Percentiles rank a stretch among this genome's conserved stretches.
phyloP scores from a whole-genome alignment of 2,113 vertebrate species.

The Tupaia chinensis region DNA sequence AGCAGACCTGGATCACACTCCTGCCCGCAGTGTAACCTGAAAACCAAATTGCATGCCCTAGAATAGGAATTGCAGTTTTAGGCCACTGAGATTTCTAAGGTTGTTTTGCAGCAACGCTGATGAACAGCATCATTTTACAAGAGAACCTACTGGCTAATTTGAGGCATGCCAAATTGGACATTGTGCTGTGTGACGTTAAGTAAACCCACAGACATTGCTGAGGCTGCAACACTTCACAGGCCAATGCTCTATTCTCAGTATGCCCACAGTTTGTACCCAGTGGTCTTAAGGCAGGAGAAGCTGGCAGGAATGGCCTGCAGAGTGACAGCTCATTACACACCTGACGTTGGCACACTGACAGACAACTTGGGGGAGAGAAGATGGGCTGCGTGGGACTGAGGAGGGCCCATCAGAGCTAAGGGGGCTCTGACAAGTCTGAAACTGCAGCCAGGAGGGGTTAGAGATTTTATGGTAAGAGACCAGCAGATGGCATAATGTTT shows the following conservation, averaged over 20 bases:
- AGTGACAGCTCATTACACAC: neutral
- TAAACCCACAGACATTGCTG: neutral
- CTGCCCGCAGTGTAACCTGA: fast-evolving
- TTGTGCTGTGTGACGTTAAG: neutral
- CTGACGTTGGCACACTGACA: neutral
- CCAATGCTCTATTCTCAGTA: too few relatives aligned
- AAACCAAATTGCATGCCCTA: too few relatives aligned
- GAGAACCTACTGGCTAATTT: neutral
- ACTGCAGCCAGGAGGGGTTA: neutral
- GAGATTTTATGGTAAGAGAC: too few relatives aligned
- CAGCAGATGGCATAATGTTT: too few relatives aligned
- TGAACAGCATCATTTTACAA: neutral
- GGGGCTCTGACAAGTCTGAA: neutral
- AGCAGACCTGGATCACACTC: neutral
- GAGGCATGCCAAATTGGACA: neutral
- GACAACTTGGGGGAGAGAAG: neutral
- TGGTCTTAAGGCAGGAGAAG: neutral
- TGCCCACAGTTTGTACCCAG: neutral
- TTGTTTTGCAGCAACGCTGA: neutral
- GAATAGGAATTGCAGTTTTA: neutral
- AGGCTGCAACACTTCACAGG: neutral
- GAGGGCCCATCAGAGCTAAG: too few relatives aligned
- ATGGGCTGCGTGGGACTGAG: neutral
- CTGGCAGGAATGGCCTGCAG: neutral
- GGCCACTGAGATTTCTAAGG: neutral